Conservation (phyloP, 2,888 invertebrate species). For the Hipparchia semele region DNA sequence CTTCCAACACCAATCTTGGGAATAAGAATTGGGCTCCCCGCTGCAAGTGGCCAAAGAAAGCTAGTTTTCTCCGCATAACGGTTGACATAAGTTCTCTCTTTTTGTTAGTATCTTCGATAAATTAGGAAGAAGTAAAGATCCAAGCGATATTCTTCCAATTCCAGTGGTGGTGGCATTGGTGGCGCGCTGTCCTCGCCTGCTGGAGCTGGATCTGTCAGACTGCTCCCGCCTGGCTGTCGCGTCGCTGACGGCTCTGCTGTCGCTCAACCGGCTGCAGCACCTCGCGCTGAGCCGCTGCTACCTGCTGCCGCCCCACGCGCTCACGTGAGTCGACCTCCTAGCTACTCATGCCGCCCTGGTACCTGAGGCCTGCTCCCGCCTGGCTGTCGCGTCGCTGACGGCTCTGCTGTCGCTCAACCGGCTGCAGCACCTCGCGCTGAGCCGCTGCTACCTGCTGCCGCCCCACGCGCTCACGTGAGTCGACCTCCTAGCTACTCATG, state of each 20-base stretch:
- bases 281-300: constrained; percentile 91
- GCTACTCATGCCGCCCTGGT: not conserved
- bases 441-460: too few species aligned
- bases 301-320: constrained; percentile 87
- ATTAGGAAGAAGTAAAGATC: too few species aligned
- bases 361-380: not conserved
- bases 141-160: constrained; percentile 41
- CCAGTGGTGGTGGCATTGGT: constrained; percentile 88
- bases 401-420: too few species aligned
- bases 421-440: too few species aligned
- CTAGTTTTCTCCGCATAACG: too few species aligned
- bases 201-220: constrained; percentile 95
- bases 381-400: too few species aligned
- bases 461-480: not conserved
- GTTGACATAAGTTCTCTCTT: too few species aligned
- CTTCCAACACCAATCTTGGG: too few species aligned
- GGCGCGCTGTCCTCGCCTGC: constrained; percentile 86
- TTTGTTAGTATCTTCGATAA: too few species aligned
- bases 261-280: constrained; percentile 86
- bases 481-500: not conserved
- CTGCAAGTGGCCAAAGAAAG: too few species aligned
- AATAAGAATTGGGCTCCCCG: too few species aligned
- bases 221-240: constrained; percentile 87
- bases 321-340: constrained; percentile 74
- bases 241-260: constrained; percentile 52